These are phyloP conservation scores for Arctocebus calabarensis DNA, from an alignment of 2,797 vertebrate species.

Conservation along the genomic window DNA sequence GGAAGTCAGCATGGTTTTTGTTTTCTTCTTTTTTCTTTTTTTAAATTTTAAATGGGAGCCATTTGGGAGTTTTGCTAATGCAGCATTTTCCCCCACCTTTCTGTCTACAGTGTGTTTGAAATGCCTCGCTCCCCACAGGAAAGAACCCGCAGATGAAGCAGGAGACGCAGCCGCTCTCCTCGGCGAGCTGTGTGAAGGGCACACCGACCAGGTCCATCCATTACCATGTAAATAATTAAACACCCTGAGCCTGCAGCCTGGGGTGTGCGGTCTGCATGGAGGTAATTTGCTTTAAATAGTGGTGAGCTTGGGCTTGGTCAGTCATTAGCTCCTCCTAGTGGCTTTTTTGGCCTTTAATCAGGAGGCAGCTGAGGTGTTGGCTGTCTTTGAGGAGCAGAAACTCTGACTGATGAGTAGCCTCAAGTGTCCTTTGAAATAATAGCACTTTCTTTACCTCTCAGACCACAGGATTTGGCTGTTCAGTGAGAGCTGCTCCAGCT, in stretches of 20 bases:
- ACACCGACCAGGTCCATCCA: conserved; percentile 74
- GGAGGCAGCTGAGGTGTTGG: background rate
- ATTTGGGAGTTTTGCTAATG: conserved; percentile 45
- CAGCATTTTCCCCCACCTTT: conserved; percentile 54
- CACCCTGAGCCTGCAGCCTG: conserved; percentile 15
- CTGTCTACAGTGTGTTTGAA: conserved; percentile 53
- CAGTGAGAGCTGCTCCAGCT: background rate
- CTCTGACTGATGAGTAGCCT: background rate
- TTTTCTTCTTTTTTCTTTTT: background rate
- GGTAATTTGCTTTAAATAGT: conserved; percentile 57
- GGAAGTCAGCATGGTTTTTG: background rate
- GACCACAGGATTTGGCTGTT: background rate
- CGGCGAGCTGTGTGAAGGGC: conserved; percentile 66
- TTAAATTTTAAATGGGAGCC: conserved; percentile 20
- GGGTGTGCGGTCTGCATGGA: conserved; percentile 32
- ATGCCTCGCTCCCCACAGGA: conserved; percentile 11
- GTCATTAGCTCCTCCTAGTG: conserved; percentile 82
- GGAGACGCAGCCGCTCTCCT: conserved; percentile 49
- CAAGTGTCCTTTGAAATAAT: background rate
- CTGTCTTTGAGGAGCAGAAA: background rate
- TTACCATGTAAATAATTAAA: conserved; percentile 82
- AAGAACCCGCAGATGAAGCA: background rate
- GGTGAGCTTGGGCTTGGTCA: conserved; percentile 51
- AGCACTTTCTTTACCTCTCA: background rate
- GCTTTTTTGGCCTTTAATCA: conserved; percentile 51